These are phyloP conservation scores for Caenorhabditis sulstoni DNA, from an alignment of 2,888 invertebrate genomes.

Conservation along the genomic window DNA sequence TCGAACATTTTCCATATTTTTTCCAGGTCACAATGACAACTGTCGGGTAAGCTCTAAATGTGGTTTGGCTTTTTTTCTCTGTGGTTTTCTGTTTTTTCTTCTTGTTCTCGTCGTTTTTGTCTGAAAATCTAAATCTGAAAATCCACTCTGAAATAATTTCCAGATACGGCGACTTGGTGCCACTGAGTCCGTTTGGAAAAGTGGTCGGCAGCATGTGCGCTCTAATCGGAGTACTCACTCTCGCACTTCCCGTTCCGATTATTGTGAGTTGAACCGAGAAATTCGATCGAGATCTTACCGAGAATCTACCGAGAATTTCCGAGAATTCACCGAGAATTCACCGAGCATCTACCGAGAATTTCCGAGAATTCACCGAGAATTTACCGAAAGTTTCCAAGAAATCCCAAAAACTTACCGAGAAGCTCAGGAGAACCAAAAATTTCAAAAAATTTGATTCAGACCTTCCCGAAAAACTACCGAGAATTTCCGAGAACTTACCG, in stretches of 20 bases:
- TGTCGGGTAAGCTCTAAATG: constrained; percentile 72
- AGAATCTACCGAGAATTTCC: not conserved
- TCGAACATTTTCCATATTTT: not conserved
- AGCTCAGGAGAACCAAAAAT: no score
- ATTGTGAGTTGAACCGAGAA: constrained; percentile 77
- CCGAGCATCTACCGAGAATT: no score
- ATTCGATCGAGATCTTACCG: no score
- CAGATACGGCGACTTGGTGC: constrained; percentile 82
- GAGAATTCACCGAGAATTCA: no score
- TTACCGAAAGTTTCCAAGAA: no score
- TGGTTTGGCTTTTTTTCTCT: constrained; percentile 6
- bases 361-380: no score
- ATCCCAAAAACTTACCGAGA: no score
- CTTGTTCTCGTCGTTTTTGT: constrained; percentile 8
- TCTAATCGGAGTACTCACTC: constrained; percentile 82
- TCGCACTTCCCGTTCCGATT: constrained; percentile 83
- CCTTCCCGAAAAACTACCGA: no score
- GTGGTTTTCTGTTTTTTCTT: not conserved
- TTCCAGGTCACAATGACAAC: constrained; percentile 80
- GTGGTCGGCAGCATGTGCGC: constrained; percentile 82
- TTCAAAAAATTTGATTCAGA: no score
- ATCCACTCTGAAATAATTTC: constrained; percentile 21
- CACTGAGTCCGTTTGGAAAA: constrained; percentile 81
- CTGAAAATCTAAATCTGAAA: not conserved
- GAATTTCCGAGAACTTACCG: no score